phyloP scores from a whole-genome alignment of 2,888 invertebrate genomes.

The Drosophila borborema region DNA sequence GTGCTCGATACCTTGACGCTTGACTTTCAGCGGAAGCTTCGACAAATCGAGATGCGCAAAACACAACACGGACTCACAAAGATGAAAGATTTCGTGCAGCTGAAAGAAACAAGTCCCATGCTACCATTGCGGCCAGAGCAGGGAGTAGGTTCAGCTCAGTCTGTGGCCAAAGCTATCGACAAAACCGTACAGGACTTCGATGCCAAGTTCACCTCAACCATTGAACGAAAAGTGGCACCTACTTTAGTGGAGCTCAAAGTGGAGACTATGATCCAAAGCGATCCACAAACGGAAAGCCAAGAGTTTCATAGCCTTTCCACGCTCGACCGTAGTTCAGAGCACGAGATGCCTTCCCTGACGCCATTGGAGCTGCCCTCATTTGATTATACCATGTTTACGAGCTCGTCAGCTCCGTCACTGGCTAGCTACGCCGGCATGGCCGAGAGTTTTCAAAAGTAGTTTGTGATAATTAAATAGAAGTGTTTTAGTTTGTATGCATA shows the following conservation, averaged over 20 bases:
- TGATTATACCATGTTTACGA: slow-evolving; percentile 74
- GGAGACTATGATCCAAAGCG: slow-evolving; percentile 47
- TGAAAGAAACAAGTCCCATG: slow-evolving; percentile 72
- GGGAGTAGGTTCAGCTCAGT: slow-evolving; percentile 71
- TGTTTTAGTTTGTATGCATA: slow-evolving; percentile 7
- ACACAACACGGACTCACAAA: slow-evolving; percentile 80
- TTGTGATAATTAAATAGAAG: slow-evolving; percentile 25
- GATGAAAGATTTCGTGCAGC: slow-evolving; percentile 68
- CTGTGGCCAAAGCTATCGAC: slow-evolving; percentile 82
- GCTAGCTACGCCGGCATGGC: slow-evolving; percentile 62
- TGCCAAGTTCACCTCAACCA: slow-evolving; percentile 71
- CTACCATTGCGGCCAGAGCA: slow-evolving; percentile 58
- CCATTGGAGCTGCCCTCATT: slow-evolving; percentile 83
- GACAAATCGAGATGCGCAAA: slow-evolving; percentile 82
- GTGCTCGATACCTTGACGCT: slow-evolving; percentile 81
- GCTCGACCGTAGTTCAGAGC: slow-evolving; percentile 41
- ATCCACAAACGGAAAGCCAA: slow-evolving; percentile 38
- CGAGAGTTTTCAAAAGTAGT: slow-evolving; percentile 70
- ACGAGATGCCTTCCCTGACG: slow-evolving; percentile 79
- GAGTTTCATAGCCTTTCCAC: slow-evolving; percentile 28
- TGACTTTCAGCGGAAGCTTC: slow-evolving; percentile 81
- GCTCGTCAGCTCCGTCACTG: slow-evolving; percentile 68
- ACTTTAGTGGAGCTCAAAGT: slow-evolving; percentile 49
- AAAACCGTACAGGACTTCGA: slow-evolving; percentile 83
- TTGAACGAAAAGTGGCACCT: slow-evolving; percentile 29